Base-by-base conservation (phyloP, 2,888 invertebrate species). In the Pseudeuparius sepicola region DNA sequence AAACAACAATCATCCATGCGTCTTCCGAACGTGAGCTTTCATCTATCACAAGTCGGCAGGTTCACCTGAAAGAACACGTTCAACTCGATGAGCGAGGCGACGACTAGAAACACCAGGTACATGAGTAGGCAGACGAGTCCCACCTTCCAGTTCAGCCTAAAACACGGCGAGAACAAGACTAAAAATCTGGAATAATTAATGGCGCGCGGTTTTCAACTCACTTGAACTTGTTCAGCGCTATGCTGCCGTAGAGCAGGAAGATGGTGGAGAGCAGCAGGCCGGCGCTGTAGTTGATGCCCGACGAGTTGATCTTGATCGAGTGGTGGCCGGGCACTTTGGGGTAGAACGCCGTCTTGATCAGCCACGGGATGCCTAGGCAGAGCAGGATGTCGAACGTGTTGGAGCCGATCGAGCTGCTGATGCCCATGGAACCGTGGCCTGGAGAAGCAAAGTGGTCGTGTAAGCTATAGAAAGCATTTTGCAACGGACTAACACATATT, bases 321-420 rank as follows among this genome's bases (percentile, higher is more conserved):
- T 74, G 64, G 23, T 70, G 61, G 9, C 68, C 71, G 0, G 71
- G 68, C 2, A 58, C 52, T 24, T 68, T 64, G 0, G 80, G 77
- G 44, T 75, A 69, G 41, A 75, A 70, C 4, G 72, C 55, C 0
- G 75, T 66, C 53, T 83, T 83, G 12, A 85, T 66, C 16, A 84
- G 63, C 85, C 85, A 85, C 1, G 86, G 85, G 10, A 83, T 55
- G 2, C 84, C 85, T 40, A 86, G 64, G 46, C 85, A 85, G 2
- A 84, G 65, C 4, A 85, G 61, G 17, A 86, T 80, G 54, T 85
- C 84, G 52, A 86, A 85, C 1, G 83, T 82, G 54, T 85, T 86
- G 2, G 85, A 85, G 11, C 84, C 84, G 28, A 86, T 79, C 2
- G 83, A 76, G 60, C 82, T 86, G 54, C 82, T 81, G 36, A 86